Evolutionary conservation across 2,797 vertebrate genomes (phyloP), one percentile per base, ranked within the genome.

Genomic region (Setipinna tenuifilis): DNA sequence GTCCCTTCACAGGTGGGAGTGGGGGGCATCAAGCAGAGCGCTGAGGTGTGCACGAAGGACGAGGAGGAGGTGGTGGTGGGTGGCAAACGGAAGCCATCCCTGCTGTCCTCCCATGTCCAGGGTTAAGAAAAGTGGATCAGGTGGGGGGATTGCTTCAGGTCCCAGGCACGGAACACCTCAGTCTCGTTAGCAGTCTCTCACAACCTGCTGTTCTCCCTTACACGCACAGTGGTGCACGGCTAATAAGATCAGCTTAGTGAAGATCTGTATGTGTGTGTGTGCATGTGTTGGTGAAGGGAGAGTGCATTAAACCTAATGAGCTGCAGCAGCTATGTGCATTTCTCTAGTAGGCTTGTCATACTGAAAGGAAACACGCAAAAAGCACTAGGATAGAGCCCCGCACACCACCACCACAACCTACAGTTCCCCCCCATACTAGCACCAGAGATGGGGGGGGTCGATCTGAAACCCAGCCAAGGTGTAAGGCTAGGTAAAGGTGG

Each of bases 171-270:
- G 12, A 10, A 75, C 68, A 75, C 28, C 28, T 75, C 68, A 75
- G 68, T 75, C 68, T 75, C 68, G 14, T 35, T 75, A 54, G 50
- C 68, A 75, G 4, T 14, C 61, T 65, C 23, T 65, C n/a, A n/a
- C n/a, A 3, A 3, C 50, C 50, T 9, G 50, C 50, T 54, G 50
- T 54, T n/a, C 61, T 25, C 28, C 65, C 82, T 93, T 89, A 90
- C 89, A 92, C 83, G 89, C 89, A 93, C 88, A 89, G 50, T 85
- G 92, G 87, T 87, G 87, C 90, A 89, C 92, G 87, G 89, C 90
- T 95, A 95, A 95, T n/a, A n/a, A n/a, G n/a, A n/a, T 93, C 90
- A 92, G 94, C 94, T 96, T 95, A 94, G 81, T 78, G 90, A 61
- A 95, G 94, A 95, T 94, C 94, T 83, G 82, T 48, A 44, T 80